Percentiles rank a stretch among this genome's conserved stretches.
These are phyloP conservation scores for Cacoxenus indagator DNA, from an alignment of 2,888 invertebrate genomes.

Conservation along the genomic window DNA sequence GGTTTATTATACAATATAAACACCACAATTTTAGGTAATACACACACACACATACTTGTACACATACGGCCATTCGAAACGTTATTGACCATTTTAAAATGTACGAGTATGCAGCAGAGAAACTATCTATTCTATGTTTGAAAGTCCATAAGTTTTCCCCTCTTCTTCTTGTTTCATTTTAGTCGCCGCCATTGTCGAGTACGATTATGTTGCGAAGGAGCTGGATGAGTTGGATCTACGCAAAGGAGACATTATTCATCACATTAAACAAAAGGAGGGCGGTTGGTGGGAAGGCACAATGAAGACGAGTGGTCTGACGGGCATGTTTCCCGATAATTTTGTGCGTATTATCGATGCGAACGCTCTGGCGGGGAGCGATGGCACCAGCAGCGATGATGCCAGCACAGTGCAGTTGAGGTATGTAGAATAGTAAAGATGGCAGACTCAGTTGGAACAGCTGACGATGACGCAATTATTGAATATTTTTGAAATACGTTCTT, in stretches of 20 bases:
- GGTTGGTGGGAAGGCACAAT: constrained; percentile 96
- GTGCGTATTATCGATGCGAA: constrained; percentile 76
- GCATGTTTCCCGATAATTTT: constrained; percentile 95
- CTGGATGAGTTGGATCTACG: constrained; percentile 86
- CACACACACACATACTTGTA: not conserved
- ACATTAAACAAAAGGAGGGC: constrained; percentile 82
- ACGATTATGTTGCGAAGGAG: constrained; percentile 88
- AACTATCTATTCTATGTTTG: not conserved
- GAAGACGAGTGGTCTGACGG: constrained; percentile 78
- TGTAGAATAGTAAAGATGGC: constrained; percentile 24
- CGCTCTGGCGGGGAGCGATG: constrained; percentile 42
- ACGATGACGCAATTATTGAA: constrained; percentile 31
- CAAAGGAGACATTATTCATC: constrained; percentile 86
- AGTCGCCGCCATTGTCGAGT: constrained; percentile 89
- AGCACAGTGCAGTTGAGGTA: constrained; percentile 54
- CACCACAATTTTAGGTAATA: not conserved
- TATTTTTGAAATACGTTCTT: constrained; percentile 14
- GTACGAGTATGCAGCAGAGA: not conserved
- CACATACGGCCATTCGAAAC: too few relatives aligned
- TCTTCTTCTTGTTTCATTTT: constrained; percentile 38
- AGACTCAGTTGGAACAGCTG: not conserved
- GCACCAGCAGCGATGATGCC: constrained; percentile 45
- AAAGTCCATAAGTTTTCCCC: not conserved
- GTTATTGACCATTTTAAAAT: too few relatives aligned
- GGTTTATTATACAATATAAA: not conserved